These are phyloP conservation scores for Corythornis cristatus DNA, from an alignment of 2,113 vertebrate genomes.

Conservation along the genomic window DNA sequence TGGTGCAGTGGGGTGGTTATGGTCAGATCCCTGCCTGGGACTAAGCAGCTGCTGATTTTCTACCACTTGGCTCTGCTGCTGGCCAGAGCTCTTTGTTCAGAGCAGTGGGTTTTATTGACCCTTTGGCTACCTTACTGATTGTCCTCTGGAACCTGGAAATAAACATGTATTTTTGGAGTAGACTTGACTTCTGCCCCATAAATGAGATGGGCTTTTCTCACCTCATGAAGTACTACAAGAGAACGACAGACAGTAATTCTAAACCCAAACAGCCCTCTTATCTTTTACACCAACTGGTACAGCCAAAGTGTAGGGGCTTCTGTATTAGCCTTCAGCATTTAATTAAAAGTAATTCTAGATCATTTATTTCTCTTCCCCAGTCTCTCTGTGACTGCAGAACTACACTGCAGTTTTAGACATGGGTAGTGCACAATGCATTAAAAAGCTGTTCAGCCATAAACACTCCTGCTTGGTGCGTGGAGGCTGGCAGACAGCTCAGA, in stretches of 20 bases:
- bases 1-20: neutral
- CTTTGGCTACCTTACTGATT: neutral
- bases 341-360: neutral
- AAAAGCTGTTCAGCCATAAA: neutral
- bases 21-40: neutral
- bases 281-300: neutral
- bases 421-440: accelerated
- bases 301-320: neutral
- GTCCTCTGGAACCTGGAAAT: neutral
- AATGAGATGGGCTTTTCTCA: neutral
- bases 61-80: neutral
- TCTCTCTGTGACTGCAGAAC: neutral
- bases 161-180: neutral
- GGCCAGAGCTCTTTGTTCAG: neutral
- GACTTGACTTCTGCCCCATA: neutral
- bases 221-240: neutral
- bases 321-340: neutral
- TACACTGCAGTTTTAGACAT: neutral
- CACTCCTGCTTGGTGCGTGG: neutral
- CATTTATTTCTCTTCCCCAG: neutral
- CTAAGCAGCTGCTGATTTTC: neutral
- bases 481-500: neutral
- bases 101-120: neutral
- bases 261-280: neutral
- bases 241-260: neutral